Base-by-base conservation (phyloP, 2,888 invertebrate species). In the Mesorhabditis spiculigera region DNA sequence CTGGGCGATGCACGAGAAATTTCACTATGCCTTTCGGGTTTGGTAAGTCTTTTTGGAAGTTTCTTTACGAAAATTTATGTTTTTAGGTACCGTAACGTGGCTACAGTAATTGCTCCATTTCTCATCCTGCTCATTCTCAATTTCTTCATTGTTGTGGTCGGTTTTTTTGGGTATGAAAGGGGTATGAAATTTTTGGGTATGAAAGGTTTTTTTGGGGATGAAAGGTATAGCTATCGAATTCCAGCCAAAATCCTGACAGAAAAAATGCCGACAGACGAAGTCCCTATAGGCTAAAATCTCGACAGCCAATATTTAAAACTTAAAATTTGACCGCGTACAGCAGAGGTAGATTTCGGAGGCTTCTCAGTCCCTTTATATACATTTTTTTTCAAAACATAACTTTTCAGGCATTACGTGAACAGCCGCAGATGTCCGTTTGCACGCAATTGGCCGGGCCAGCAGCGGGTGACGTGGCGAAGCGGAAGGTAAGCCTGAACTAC, bases 91-190 rank as follows among this genome's bases (percentile, higher is more conserved):
- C 80, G 84, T 4, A 83, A 84, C 72, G 75, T 84, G 66, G 82
- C 82, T 5, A 84, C 84, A 28, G 75, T 83, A 45, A 82, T 84
- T 72, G 80, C 81, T 10, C 84, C 84, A 5, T 84, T 84, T 75
- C 79, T 82, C 72, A 81, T 82, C 63, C 76, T 84, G 10, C 72
- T 78, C 71, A 78, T 75, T 50, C 71, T 83, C 45, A 84, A 84
- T 68, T 74, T 80, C 45, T 71, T 78, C 6, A 84, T 84, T 42
- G 81, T 84, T 6, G 65, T 8, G 43, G 44, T n/a, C 16, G 43
- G 42, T 43, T 28, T 28, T 28, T 28, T 28, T 28, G 28, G 13
- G 13, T 13, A 65, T 8, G 44, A 65, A 65, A 65, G 8, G 28
- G 42, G 63, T n/a, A 63, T 5, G 63, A 63, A 13, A 28, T 63